Conservation (phyloP, 2,113 vertebrate genomes). For the Acanthisitta chloris region DNA sequence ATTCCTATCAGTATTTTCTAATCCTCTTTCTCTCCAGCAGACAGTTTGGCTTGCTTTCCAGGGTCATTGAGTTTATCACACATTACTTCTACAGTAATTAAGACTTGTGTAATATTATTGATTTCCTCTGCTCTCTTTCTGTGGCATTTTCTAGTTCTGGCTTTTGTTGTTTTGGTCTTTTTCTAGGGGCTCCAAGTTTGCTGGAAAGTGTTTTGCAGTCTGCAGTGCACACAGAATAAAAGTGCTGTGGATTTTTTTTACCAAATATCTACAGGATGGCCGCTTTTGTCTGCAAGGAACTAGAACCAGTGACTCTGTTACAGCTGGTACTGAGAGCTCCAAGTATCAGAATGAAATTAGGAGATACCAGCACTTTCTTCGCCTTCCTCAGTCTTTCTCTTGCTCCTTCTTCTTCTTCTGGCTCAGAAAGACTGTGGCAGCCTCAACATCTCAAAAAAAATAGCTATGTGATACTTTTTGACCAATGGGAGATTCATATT, state of each 20-base stretch:
- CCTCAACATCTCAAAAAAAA: not conserved
- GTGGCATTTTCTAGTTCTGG: not conserved
- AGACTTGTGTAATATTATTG: not conserved
- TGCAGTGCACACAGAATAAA: not conserved
- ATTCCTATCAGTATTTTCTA: not conserved
- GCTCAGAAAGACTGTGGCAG: not conserved
- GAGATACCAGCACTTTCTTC: not conserved
- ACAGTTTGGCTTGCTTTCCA: not conserved
- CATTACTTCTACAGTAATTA: not conserved
- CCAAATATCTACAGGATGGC: not conserved
- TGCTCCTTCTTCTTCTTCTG: not conserved
- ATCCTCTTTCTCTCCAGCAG: accelerated
- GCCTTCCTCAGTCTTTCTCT: not conserved
- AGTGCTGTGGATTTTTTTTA: not conserved
- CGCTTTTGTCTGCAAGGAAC: not conserved
- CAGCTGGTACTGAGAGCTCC: not conserved
- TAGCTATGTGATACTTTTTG: not conserved
- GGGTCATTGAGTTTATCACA: not conserved
- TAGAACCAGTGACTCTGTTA: not conserved
- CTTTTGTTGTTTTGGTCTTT: not conserved
- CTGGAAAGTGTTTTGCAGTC: not conserved
- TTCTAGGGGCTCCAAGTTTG: not conserved
- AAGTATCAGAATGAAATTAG: not conserved
- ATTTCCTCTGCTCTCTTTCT: not conserved
- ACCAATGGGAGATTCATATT: not conserved